Evolutionary conservation across 2,797 vertebrate genomes (phyloP).

Genomic region (Sebastes taczanowskii): DNA sequence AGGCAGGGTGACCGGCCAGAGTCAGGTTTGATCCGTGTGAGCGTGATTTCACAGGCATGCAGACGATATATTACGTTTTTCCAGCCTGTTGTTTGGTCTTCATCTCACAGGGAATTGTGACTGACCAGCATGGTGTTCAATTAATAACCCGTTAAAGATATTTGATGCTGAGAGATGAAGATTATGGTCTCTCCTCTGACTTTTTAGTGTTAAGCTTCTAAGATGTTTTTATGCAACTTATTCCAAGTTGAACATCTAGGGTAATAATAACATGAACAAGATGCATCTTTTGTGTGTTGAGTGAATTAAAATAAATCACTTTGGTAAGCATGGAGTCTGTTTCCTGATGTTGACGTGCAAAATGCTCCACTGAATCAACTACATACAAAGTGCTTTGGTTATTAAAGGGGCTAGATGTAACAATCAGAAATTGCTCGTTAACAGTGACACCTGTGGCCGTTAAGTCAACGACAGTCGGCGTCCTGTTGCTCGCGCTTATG

Average conservation of each 20-base stretch:
- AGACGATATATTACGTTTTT: background rate
- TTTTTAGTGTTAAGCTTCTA: background rate
- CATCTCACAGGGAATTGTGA: background rate
- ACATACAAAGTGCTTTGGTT: background rate
- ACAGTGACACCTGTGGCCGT: too few species aligned
- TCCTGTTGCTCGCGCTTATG: too few species aligned
- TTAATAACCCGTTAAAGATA: conserved; percentile 10
- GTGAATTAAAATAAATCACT: conserved; percentile 6
- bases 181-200: background rate
- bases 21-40: conserved; percentile 61
- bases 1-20: conserved; percentile 57
- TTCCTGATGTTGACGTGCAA: background rate
- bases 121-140: conserved; percentile 62
- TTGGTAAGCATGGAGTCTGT: conserved; percentile 19
- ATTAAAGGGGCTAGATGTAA: too few species aligned
- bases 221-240: background rate
- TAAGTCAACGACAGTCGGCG: too few species aligned
- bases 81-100: background rate
- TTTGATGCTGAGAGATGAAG: background rate
- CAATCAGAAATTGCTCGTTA: too few species aligned
- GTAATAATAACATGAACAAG: background rate
- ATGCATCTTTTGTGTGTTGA: background rate
- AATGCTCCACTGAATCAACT: background rate
- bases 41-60: conserved; percentile 73
- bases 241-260: background rate